Base-by-base conservation (phyloP, 2,888 invertebrate genomes). In the Celastrina argiolus region DNA sequence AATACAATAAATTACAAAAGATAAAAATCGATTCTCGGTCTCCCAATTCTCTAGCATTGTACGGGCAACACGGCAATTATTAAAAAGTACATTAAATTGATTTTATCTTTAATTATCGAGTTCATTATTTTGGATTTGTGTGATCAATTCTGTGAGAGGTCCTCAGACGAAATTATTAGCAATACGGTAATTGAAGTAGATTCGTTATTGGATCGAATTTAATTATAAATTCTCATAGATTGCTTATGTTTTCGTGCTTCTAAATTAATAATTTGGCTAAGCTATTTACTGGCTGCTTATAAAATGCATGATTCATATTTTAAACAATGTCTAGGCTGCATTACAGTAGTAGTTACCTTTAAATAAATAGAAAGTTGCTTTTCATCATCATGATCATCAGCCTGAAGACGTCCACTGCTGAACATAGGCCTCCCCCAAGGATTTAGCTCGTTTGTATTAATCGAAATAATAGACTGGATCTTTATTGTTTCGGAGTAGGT, bases 131-230 rank as follows among this genome's bases (percentile, higher is more conserved):
- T 66, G 41, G 39, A 41, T 59, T 31, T 42, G 58, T 42, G 65
- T 66, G 65, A 66, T 59, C 58, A 59, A 66, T 66, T 59, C 59
- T n/a, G 14, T 18, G 61, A 66, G 59, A 41, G 42, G 59, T 42
- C 41, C 59, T 59, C 58, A 58, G 65, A 66, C 65, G 31, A 66
- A 59, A 61, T 39, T 61, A 61, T 66, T 66, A 31, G 65, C 59
- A 42, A 66, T 59, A 65, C 65, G 65, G 28, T 66, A 66, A 66
- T 66, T 66, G 65, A 66, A 66, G 41, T 59, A 42, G 65, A 66
- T 59, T 61, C 61, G 36, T 61, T 66, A 66, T 66, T 66, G 65
- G 65, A 66, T 66, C 65, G 31, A 41, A 66, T 66, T 66, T 66
- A 28, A 66, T 66, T 66, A 59, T 58, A 56, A 59, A 59, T 66